A percentile compares a stretch with the other conserved stretches of the same genome.
phyloP scores from a whole-genome alignment of 2,797 vertebrate genomes.

The Pteropus rufus region DNA sequence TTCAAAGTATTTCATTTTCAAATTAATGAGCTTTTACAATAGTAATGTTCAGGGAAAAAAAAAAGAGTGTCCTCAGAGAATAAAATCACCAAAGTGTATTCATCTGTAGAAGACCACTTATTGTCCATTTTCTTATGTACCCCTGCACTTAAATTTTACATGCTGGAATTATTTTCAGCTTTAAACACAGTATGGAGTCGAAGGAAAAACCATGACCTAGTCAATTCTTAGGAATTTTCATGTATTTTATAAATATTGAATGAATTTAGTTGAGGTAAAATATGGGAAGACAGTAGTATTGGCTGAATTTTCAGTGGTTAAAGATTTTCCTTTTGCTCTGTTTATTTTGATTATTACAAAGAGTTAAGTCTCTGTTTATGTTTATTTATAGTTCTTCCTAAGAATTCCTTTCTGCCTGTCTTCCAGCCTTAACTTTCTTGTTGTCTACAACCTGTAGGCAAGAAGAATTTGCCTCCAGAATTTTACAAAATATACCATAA shows the following conservation, averaged over 20 bases:
- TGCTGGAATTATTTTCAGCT: background rate
- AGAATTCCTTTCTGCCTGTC: background rate
- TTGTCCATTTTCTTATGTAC: background rate
- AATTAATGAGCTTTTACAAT: constrained; percentile 35
- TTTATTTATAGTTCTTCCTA: background rate
- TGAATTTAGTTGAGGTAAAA: background rate
- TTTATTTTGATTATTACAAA: background rate
- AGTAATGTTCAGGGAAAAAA: background rate
- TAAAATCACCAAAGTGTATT: constrained; percentile 7
- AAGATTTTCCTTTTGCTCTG: background rate
- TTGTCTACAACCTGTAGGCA: background rate
- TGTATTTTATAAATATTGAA: background rate
- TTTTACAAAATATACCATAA: background rate
- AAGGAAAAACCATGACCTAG: background rate
- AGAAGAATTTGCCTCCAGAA: background rate
- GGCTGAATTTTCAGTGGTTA: background rate
- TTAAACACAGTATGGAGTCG: background rate
- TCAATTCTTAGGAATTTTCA: background rate
- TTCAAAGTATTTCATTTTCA: background rate
- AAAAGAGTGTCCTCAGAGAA: background rate
- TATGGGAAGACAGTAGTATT: background rate
- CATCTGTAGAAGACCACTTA: background rate
- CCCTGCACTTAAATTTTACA: background rate
- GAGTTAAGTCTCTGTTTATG: background rate
- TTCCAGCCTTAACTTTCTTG: background rate